Evolutionary conservation across 2,888 invertebrate species (phyloP), one percentile per base, ranked within the genome.

Genomic region (Notodonta dromedarius): DNA sequence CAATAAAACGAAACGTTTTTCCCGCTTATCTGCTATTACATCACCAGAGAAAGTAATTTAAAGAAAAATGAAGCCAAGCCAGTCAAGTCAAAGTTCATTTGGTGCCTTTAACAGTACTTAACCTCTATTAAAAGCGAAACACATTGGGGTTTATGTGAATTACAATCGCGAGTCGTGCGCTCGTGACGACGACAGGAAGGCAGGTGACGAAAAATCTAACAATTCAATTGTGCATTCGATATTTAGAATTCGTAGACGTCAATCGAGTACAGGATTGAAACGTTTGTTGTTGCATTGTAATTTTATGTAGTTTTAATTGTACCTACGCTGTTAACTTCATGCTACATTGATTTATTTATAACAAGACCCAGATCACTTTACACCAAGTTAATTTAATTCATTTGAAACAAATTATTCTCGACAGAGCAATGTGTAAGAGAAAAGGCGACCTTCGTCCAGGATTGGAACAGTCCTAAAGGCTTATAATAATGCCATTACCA

Each of bases 191-290:
- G 60, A 68, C 70, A 67, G 51, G 60, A 66, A 44, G 60, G 71
- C 81, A 85, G 79, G 85, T 85, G 85, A 83, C 79, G 84, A 83
- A 84, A 84, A 83, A 80, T 79, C 74, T 77, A 68, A 77, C 80
- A 75, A 82, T 78, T 79, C 82, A 80, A 83, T 85, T 82, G 84
- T 80, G 69, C 62, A 68, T 74, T 77, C 70, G 66, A 71, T 71
- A 75, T 72, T 74, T 74, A 62, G 71, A 74, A 77, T 75, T 65
- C 66, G 70, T 66, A 67, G 73, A 71, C 65, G 66, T 64, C 70
- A 65, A 62, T 70, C 70, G 71, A 73, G 70, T 71, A 61, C 16
- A 62, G 63, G 70, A 72, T 73, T 78, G 69, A 78, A 76, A 76
- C 74, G 76, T 79, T 46, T 65, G 56, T 65, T 59, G 59, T 44